These are phyloP conservation scores for Drosophila kepulauana DNA, from an alignment of 1,140 invertebrate genomes.

Conservation along the genomic window DNA sequence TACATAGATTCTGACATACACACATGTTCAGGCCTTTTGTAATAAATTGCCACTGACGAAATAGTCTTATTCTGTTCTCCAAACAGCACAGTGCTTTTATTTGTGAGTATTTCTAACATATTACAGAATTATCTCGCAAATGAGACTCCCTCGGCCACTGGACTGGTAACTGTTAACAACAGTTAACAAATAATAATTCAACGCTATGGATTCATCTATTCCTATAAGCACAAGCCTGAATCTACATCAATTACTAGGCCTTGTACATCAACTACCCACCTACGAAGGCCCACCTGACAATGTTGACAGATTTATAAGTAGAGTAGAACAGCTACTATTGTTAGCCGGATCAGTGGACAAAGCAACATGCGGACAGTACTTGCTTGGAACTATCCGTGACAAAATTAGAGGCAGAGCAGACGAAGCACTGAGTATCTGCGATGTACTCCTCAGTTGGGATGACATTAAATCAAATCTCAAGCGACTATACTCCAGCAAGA, in stretches of 20 bases:
- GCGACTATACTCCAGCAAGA: background rate
- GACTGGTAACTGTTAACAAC: no score
- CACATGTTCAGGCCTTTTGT: no score
- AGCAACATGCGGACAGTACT: conserved; percentile 12
- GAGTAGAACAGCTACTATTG: conserved; percentile 28
- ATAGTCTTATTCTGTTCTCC: no score
- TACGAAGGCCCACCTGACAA: conserved; percentile 6
- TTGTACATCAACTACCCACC: background rate
- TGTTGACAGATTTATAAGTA: conserved; percentile 13
- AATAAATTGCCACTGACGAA: no score
- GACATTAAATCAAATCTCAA: conserved; percentile 23
- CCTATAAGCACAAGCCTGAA: no score
- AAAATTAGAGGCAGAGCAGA: conserved; percentile 26
- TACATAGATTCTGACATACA: no score
- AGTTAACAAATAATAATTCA: no score
- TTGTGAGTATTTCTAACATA: no score
- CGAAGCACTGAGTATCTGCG: conserved; percentile 30
- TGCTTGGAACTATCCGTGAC: background rate
- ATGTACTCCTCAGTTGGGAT: conserved; percentile 29
- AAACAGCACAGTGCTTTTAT: no score
- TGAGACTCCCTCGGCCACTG: no score
- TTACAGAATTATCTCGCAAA: no score
- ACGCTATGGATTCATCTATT: no score
- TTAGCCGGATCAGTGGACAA: conserved; percentile 28
- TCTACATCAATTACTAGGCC: background rate